These are phyloP conservation scores for Spea bombifrons DNA, from an alignment of 2,113 vertebrate genomes.

Conservation along the genomic window DNA sequence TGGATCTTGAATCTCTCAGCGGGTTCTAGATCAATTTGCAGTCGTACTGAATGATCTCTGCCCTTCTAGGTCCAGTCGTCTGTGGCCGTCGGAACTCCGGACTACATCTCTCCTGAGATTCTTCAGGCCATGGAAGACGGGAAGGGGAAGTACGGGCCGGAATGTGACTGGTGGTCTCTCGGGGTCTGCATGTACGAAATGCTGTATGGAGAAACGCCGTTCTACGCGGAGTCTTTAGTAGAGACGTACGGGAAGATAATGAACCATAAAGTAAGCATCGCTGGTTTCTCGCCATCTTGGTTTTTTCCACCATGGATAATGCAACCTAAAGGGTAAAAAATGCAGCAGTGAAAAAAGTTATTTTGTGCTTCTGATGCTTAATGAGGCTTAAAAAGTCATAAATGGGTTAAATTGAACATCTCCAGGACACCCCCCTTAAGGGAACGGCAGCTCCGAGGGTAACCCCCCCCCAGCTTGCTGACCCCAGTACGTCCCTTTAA, in stretches of 20 bases:
- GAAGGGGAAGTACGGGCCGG: constrained; percentile 94
- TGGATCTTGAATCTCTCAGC: no score
- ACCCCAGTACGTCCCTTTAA: no score
- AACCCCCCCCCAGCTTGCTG: no score
- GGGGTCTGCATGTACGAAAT: constrained; percentile 99
- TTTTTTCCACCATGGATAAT: no score
- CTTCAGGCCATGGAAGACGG: constrained; percentile 99
- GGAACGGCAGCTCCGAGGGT: no score
- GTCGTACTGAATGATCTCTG: not conserved
- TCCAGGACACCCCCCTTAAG: no score
- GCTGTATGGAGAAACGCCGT: constrained; percentile 98
- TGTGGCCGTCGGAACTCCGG: constrained; percentile 95
- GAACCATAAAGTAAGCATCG: constrained; percentile 94
- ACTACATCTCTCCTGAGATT: constrained; percentile 98
- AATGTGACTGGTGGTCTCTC: constrained; percentile 99
- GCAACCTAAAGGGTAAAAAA: no score
- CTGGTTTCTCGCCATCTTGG: constrained; percentile 31
- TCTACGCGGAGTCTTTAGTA: constrained; percentile 97
- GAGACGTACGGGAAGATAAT: constrained; percentile 99
- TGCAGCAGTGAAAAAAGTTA: no score
- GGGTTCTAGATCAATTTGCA: no score
- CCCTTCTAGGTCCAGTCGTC: constrained; percentile 88
- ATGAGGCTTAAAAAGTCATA: no score
- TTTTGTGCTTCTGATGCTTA: no score
- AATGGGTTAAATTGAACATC: no score